Base-by-base conservation (phyloP, 2,797 vertebrate genomes). In the Alca torda region DNA sequence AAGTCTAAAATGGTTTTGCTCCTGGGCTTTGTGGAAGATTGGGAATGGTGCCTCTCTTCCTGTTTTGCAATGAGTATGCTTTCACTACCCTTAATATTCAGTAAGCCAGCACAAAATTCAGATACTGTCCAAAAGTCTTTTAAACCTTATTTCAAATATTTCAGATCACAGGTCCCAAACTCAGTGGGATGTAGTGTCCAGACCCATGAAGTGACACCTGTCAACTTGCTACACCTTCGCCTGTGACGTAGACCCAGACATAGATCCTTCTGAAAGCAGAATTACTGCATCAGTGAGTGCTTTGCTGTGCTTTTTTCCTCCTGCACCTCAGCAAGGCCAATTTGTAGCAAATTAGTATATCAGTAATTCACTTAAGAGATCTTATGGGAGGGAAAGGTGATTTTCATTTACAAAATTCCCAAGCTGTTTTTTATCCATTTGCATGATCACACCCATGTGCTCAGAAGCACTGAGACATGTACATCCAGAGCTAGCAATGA, bases 391-490 rank as follows among this genome's bases (percentile, higher is more conserved):
- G 9, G 19, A 72, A 81, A 90, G 20, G 28, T 30, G 20, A 65
- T 48, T 92, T 88, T 78, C 15, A 56, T 57, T 68, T 68, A 56
- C 11, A 41, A 10, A 57, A 70, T 57, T 30, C 70, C 31, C 28
- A 25, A 20, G 14, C 2, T 33, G 37, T 0, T 60, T 81, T 90
- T 75, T 50, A 41, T 20, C 64, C 23, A 33, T 48, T 70, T 23
- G 37, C 6, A 1, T 39, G 10, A 39, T 75, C 19, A 16, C 3
- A 46, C 11, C 5, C 4, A 1, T 17, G 6, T 28, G 10, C 33
- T 79, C 46, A 67, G 70, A 68, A 73, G 53, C 54, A 56, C 39
- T 50, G 41, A 57, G 33, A 35, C 16, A 4, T 3, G 4, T 13
- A 17, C 2, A 1, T 39, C n/a, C 15, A 13, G 31, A 37, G 24